Percentiles rank a stretch among this genome's conserved stretches.
These are phyloP conservation scores for Nephila pilipes DNA, from an alignment of 1,140 invertebrate genomes.

Conservation along the genomic window DNA sequence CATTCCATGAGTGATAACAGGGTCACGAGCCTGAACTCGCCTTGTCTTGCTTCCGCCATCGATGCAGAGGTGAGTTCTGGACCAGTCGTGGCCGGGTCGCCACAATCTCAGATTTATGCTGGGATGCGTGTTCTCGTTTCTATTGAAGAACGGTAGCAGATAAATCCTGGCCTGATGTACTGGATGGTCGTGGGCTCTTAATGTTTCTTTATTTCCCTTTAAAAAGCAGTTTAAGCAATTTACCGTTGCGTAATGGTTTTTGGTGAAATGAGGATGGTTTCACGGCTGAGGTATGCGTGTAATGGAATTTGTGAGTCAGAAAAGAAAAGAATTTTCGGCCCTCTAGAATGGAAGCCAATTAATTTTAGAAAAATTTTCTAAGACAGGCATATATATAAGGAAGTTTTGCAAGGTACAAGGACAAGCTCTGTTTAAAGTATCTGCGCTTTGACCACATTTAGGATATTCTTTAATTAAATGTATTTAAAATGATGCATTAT, in stretches of 20 bases:
- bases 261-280: too few relatives aligned
- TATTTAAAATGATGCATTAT: too few relatives aligned
- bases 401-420: too few relatives aligned
- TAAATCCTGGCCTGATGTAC: background rate
- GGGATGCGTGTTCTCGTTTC: background rate
- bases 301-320: too few relatives aligned
- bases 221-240: background rate
- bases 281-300: too few relatives aligned
- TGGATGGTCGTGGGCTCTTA: background rate
- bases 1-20: constrained; percentile 25
- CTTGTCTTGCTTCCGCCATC: constrained; percentile 17
- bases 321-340: too few relatives aligned
- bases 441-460: too few relatives aligned
- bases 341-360: too few relatives aligned
- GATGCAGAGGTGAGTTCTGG: background rate
- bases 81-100: background rate
- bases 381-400: too few relatives aligned
- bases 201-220: background rate
- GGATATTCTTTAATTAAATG: too few relatives aligned
- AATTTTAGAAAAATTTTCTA: too few relatives aligned
- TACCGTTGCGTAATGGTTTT: background rate
- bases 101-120: background rate
- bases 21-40: constrained; percentile 24
- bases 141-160: background rate
- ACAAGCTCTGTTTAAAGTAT: too few relatives aligned